Percentiles rank a stretch among this genome's conserved stretches.
Evolutionary conservation across 2,888 invertebrate genomes (phyloP).

Genomic region (Synanthedon tipuliformis): DNA sequence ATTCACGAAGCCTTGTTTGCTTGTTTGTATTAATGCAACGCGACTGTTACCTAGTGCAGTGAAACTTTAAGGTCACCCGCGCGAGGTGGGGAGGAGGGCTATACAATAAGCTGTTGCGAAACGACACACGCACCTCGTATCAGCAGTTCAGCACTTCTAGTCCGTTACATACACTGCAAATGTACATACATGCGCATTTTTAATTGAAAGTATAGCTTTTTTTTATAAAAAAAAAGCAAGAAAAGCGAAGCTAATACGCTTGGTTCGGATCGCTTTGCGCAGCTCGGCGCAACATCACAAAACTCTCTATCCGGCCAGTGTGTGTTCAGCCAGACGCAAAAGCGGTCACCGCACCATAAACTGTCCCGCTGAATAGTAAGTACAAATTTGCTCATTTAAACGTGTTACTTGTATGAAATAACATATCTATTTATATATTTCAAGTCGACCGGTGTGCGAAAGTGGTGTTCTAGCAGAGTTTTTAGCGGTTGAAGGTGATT

Average conservation of each 20-base stretch:
- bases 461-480: constrained; percentile 7
- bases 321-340: constrained; percentile 36
- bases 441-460: constrained; percentile 11
- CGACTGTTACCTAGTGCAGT: constrained; percentile 49
- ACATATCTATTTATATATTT: constrained; percentile 9
- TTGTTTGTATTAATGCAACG: constrained; percentile 24
- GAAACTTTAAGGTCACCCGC: constrained; percentile 55
- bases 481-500: constrained; percentile 11
- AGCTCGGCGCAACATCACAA: constrained; percentile 11
- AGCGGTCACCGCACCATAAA: constrained; percentile 31
- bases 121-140: constrained; percentile 10
- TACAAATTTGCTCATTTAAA: constrained; percentile 17
- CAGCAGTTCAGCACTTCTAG: too few relatives aligned
- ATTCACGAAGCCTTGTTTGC: constrained; percentile 9
- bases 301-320: constrained; percentile 34
- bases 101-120: constrained; percentile 36
- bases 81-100: constrained; percentile 47
- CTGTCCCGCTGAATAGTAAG: constrained; percentile 33
- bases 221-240: constrained; percentile 29
- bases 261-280: constrained; percentile 35
- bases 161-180: too few relatives aligned
- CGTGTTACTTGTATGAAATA: constrained; percentile 30
- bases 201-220: constrained; percentile 15
- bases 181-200: neutral
- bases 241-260: constrained; percentile 14